Evolutionary conservation across 2,797 vertebrate genomes (phyloP).

Genomic region (Anolis apletophallus): DNA sequence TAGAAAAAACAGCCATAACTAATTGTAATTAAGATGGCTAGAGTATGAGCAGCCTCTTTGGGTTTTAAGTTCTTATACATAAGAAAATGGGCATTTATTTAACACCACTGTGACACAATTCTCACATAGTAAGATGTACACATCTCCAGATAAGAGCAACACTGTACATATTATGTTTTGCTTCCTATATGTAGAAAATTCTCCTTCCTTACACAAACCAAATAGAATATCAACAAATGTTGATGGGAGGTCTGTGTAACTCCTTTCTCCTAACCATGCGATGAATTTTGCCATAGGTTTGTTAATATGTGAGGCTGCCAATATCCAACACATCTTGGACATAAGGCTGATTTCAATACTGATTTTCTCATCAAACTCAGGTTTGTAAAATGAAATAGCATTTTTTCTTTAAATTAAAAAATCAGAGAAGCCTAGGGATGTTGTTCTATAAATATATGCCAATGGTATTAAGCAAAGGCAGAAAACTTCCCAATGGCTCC

Average conservation of each 20-base stretch:
- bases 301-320: neutral
- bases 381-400: neutral
- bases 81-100: fast-evolving
- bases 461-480: neutral
- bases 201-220: neutral
- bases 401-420: neutral
- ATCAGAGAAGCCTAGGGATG: neutral
- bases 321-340: neutral
- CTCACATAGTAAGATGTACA: neutral
- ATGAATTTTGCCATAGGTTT: neutral
- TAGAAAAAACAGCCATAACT: fast-evolving
- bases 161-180: fast-evolving
- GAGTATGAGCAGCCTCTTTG: fast-evolving
- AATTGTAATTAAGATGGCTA: fast-evolving
- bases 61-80: neutral
- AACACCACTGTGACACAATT: neutral
- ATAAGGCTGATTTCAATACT: neutral
- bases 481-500: too few relatives aligned
- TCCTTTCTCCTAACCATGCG: neutral
- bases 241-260: neutral
- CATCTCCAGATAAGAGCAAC: fast-evolving
- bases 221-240: neutral
- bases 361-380: neutral
- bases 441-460: neutral
- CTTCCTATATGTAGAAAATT: neutral